phyloP scores from a whole-genome alignment of 2,797 vertebrate species.

The Sebastes dallii region DNA sequence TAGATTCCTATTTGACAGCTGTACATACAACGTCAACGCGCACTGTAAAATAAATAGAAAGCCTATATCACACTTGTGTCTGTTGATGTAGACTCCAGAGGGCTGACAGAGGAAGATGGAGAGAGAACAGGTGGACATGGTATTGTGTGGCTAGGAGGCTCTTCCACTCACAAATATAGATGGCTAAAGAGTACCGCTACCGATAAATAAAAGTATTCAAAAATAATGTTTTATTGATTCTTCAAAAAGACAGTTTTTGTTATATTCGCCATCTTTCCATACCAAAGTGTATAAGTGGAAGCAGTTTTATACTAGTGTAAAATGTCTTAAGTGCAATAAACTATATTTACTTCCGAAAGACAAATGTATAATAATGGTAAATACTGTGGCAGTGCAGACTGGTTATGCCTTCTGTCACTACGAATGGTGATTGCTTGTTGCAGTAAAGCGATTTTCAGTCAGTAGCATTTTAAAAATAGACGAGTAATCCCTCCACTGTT shows the following conservation, averaged over 20 bases:
- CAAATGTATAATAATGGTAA: background rate
- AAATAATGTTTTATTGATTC: no score
- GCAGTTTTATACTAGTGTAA: background rate
- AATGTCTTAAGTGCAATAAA: background rate
- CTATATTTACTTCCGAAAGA: background rate
- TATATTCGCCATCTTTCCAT: accelerated
- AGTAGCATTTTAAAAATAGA: constrained; percentile 65
- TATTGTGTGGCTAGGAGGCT: constrained; percentile 36
- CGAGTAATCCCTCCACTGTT: constrained; percentile 53
- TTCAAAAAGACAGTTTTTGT: no score
- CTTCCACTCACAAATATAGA: constrained; percentile 5
- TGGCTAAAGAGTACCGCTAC: background rate
- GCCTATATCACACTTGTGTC: constrained; percentile 4
- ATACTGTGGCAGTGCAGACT: background rate
- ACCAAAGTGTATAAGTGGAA: no score
- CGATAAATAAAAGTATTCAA: no score
- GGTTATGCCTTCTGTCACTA: background rate
- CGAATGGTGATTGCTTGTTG: constrained; percentile 17
- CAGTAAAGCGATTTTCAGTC: constrained; percentile 48
- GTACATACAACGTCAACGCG: background rate
- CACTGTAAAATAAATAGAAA: constrained; percentile 17
- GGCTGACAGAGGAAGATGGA: constrained; percentile 35
- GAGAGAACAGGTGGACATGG: constrained; percentile 63
- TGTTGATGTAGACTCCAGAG: constrained; percentile 12
- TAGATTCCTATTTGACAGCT: constrained; percentile 34